Conservation (phyloP, 2,113 vertebrate genomes). For the Campylomormyrus numenius region DNA sequence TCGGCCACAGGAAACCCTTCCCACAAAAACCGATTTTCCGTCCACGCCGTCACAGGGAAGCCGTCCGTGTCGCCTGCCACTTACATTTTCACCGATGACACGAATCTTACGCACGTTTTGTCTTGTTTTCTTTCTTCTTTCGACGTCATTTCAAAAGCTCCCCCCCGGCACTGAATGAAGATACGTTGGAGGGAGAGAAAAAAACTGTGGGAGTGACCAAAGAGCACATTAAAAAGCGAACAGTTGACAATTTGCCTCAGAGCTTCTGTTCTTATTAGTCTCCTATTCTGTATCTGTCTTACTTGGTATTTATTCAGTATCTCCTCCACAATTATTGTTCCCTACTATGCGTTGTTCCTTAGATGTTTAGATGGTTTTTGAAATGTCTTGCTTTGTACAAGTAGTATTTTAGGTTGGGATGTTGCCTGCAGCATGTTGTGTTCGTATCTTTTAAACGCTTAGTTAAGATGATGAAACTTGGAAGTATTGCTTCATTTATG, state of each 20-base stretch:
- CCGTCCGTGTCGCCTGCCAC: constrained; percentile 40
- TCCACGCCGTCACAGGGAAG: constrained; percentile 43
- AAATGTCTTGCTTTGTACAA: neutral
- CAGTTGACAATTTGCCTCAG: constrained; percentile 6
- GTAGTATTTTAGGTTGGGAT: neutral
- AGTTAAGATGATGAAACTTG: neutral
- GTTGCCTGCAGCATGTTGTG: neutral
- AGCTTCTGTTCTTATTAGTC: neutral
- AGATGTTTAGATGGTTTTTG: neutral
- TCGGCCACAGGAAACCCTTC: constrained; percentile 54
- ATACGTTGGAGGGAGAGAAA: neutral
- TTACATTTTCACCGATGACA: constrained; percentile 41
- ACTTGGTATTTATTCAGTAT: neutral
- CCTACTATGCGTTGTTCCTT: neutral
- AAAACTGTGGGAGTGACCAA: constrained; percentile 17
- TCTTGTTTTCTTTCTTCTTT: constrained; percentile 33
- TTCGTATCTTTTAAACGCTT: neutral
- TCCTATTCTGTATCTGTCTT: neutral
- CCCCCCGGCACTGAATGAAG: constrained; percentile 8
- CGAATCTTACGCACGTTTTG: constrained; percentile 39
- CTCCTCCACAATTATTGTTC: neutral
- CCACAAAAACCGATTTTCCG: constrained; percentile 63
- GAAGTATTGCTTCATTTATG: neutral
- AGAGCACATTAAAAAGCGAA: constrained; percentile 12
- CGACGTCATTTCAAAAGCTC: constrained; percentile 12